Evolutionary conservation across 2,113 vertebrate species (phyloP).

Genomic region (Catagonus wagneri): DNA sequence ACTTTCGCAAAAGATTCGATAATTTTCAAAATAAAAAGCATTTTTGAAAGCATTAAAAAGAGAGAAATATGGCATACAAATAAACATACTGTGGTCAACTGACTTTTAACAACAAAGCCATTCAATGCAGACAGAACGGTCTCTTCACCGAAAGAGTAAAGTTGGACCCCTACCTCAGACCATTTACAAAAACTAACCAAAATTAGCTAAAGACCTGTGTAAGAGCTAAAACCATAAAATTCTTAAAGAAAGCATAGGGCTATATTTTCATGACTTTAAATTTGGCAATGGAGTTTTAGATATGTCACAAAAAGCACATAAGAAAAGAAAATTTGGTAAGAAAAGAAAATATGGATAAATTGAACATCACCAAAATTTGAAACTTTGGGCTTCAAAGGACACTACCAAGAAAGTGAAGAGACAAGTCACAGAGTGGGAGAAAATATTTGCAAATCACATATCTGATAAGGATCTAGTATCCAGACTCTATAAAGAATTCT

Average conservation of each 20-base stretch:
- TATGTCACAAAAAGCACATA: neutral
- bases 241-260: neutral
- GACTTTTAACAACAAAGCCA: neutral
- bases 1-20: neutral
- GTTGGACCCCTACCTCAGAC: neutral
- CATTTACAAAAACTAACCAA: neutral
- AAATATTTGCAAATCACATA: neutral
- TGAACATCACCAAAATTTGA: neutral
- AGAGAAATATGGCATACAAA: neutral
- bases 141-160: neutral
- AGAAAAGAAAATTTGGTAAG: neutral
- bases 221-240: neutral
- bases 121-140: neutral
- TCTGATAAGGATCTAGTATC: neutral
- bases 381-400: neutral
- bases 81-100: neutral
- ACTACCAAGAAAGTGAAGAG: neutral
- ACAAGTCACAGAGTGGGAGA: neutral
- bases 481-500: neutral
- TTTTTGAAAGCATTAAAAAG: neutral
- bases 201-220: neutral
- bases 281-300: neutral
- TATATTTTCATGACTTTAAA: neutral
- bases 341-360: neutral
- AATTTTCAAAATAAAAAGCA: neutral